A percentile compares a stretch with the other conserved stretches of the same genome.
These are phyloP conservation scores for Lamellibrachia luymesi DNA, from an alignment of 1,140 invertebrate genomes.

Conservation along the genomic window DNA sequence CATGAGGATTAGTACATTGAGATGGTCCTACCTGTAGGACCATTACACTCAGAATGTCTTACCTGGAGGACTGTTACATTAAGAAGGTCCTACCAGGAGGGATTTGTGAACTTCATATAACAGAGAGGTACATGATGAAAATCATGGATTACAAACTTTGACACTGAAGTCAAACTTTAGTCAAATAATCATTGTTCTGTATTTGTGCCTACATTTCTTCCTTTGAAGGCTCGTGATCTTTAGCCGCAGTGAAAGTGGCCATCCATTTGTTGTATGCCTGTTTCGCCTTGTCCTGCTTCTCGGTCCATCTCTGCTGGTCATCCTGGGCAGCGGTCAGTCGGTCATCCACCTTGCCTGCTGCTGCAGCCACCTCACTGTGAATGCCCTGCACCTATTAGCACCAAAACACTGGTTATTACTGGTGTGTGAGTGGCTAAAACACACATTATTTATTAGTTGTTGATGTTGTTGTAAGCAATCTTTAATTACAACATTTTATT, in stretches of 20 bases:
- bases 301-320: slow-evolving; percentile 44
- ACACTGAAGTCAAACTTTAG: too few species aligned
- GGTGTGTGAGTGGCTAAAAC: too few species aligned
- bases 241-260: slow-evolving; percentile 37
- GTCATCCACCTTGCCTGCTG: slow-evolving; percentile 35
- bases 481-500: too few species aligned
- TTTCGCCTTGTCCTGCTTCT: slow-evolving; percentile 49
- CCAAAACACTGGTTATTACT: too few species aligned
- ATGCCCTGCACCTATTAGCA: slow-evolving; percentile 37
- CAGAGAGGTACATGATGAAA: too few species aligned
- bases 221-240: slow-evolving; percentile 33
- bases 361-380: slow-evolving; percentile 36
- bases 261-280: slow-evolving; percentile 50
- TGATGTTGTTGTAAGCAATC: too few species aligned
- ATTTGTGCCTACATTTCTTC: slow-evolving; percentile 26
- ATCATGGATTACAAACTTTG: too few species aligned
- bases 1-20: background rate
- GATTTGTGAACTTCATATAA: too few species aligned
- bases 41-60: too few species aligned
- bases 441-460: too few species aligned
- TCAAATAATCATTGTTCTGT: background rate
- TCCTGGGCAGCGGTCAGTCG: slow-evolving; percentile 33
- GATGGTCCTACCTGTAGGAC: background rate
- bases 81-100: too few species aligned
- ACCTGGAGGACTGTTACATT: too few species aligned